phyloP scores from a whole-genome alignment of 2,113 vertebrate species.

The Polypterus senegalus region DNA sequence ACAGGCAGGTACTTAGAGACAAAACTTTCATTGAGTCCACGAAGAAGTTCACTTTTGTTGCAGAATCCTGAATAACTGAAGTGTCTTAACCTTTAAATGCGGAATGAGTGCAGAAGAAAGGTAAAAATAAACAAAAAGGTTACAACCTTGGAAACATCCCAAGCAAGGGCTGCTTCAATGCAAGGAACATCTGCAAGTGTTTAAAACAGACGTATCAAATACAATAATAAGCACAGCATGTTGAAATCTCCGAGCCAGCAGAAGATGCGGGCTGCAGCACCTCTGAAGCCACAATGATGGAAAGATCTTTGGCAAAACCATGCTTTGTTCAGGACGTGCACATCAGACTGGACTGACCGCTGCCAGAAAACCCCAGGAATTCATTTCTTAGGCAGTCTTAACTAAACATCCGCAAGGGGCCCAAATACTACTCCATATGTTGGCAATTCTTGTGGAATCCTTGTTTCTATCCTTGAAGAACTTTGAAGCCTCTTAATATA shows the following conservation, averaged over 20 bases:
- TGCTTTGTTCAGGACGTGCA: conserved; percentile 39
- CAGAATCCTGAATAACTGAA: too few relatives aligned
- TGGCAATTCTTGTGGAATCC: too few relatives aligned
- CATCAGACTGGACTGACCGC: conserved; percentile 40
- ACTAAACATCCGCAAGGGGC: conserved; percentile 18
- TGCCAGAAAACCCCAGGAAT: conserved; percentile 38
- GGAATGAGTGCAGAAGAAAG: neutral
- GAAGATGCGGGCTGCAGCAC: neutral
- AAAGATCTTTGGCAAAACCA: conserved; percentile 35
- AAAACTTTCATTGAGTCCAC: too few relatives aligned
- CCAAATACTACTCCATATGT: too few relatives aligned
- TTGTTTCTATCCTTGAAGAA: too few relatives aligned
- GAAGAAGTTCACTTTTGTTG: too few relatives aligned
- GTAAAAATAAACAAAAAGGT: conserved; percentile 3
- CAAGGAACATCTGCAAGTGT: conserved; percentile 51
- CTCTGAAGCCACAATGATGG: conserved; percentile 24
- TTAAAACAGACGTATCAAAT: conserved; percentile 47
- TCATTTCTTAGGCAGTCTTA: conserved; percentile 32
- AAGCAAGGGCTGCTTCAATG: conserved; percentile 20
- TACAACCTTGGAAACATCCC: conserved; percentile 6
- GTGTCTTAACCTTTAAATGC: too few relatives aligned
- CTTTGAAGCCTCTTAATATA: too few relatives aligned
- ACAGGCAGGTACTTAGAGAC: too few relatives aligned
- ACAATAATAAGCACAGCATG: conserved; percentile 37
- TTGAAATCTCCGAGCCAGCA: conserved; percentile 26